Conservation (phyloP, 2,888 invertebrate species). For the Megaustenia siamemsis region DNA sequence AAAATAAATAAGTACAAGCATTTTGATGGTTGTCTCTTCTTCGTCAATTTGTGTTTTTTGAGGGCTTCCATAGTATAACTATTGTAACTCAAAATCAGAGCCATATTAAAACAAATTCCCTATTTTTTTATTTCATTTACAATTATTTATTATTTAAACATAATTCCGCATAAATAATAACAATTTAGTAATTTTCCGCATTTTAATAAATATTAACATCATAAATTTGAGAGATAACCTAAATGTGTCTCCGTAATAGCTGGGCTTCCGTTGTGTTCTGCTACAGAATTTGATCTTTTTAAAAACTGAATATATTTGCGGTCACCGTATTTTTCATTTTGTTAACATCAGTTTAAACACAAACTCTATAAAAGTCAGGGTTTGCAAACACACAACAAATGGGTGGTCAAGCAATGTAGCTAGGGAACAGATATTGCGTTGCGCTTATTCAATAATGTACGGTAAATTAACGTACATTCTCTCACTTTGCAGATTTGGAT, state of each 20-base stretch:
- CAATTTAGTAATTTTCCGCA: background rate
- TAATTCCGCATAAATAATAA: too few relatives aligned
- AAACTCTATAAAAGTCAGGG: background rate
- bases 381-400: background rate
- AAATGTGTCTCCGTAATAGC: constrained; percentile 10
- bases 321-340: background rate
- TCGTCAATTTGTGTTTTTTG: constrained; percentile 19
- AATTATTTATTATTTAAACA: background rate
- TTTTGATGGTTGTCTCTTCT: background rate
- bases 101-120: background rate
- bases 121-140: background rate
- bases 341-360: background rate
- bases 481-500: background rate
- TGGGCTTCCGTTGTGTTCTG: constrained; percentile 1
- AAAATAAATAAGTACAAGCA: background rate
- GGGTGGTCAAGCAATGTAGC: background rate
- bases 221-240: background rate
- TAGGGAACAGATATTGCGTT: background rate
- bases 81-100: background rate
- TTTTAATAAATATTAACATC: background rate
- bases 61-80: constrained; percentile 6
- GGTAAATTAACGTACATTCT: constrained; percentile 2
- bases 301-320: background rate
- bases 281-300: background rate
- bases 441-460: constrained; percentile 6